phyloP scores from a whole-genome alignment of 1,140 invertebrate species.

The Drosophila serrata region DNA sequence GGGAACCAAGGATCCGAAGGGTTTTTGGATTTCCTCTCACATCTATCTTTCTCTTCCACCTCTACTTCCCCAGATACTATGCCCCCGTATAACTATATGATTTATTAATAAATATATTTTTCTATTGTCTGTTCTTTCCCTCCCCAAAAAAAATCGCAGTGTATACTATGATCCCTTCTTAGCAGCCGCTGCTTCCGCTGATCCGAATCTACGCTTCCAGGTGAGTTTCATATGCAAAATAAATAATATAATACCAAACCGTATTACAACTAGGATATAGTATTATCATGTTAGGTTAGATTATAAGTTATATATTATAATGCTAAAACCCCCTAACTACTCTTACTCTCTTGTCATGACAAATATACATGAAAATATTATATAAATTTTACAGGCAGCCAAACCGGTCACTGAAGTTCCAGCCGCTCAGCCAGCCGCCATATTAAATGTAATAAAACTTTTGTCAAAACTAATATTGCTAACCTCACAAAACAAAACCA shows the following conservation, averaged over 20 bases:
- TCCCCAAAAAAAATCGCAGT: constrained; percentile 86
- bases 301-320: constrained; percentile 46
- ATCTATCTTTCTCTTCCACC: constrained; percentile 17
- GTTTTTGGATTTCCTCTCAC: constrained; percentile 1
- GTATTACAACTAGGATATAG: constrained; percentile 1
- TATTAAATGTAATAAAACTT: constrained; percentile 85
- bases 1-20: constrained; percentile 7
- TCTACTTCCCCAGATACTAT: constrained; percentile 8
- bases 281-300: constrained; percentile 7
- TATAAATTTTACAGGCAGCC: constrained; percentile 88
- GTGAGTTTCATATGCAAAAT: constrained; percentile 55
- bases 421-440: constrained; percentile 85
- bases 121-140: constrained; percentile 78
- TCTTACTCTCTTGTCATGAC: constrained; percentile 13
- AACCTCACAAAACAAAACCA: constrained; percentile 50
- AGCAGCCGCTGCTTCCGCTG: constrained; percentile 91
- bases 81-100: neutral
- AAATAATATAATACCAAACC: neutral
- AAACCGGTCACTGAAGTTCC: constrained; percentile 89
- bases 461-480: constrained; percentile 71
- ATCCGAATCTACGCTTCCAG: constrained; percentile 96
- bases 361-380: constrained; percentile 70
- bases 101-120: constrained; percentile 66
- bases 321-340: constrained; percentile 32
- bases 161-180: constrained; percentile 98